Evolutionary conservation across 2,797 vertebrate species (phyloP).

Genomic region (Cyclopterus lumpus): DNA sequence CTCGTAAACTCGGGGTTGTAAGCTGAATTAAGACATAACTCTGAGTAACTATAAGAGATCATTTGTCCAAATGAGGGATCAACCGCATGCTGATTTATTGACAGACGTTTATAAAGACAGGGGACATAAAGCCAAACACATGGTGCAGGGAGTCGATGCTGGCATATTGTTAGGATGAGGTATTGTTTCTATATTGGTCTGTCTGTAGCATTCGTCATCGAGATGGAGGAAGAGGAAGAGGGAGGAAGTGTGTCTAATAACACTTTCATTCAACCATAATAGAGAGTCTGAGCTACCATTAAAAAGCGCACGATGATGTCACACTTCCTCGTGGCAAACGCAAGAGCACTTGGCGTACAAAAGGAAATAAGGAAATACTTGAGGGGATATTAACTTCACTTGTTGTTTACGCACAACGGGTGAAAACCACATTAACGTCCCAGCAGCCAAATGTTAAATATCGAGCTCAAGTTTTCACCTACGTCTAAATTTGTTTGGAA

Average conservation of each 20-base stretch:
- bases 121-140: slow-evolving; percentile 73
- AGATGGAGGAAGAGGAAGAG: slow-evolving; percentile 27
- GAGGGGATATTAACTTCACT: slow-evolving; percentile 58
- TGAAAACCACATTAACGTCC: slow-evolving; percentile 42
- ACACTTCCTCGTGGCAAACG: slow-evolving; percentile 54
- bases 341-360: slow-evolving; percentile 25
- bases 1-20: slow-evolving; percentile 27
- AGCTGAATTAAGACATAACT: slow-evolving; percentile 54
- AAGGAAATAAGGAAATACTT: slow-evolving; percentile 57
- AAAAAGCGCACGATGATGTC: slow-evolving; percentile 57
- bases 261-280: slow-evolving; percentile 38
- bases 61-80: slow-evolving; percentile 75
- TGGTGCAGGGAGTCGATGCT: slow-evolving; percentile 56
- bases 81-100: slow-evolving; percentile 72
- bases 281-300: slow-evolving; percentile 35
- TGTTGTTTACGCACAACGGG: slow-evolving; percentile 57
- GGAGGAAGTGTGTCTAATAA: slow-evolving; percentile 55
- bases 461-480: slow-evolving; percentile 62
- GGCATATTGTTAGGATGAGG: slow-evolving; percentile 62
- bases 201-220: slow-evolving; percentile 65
- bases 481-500: slow-evolving; percentile 65
- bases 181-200: slow-evolving; percentile 66
- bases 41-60: slow-evolving; percentile 60
- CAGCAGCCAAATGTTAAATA: slow-evolving; percentile 47
- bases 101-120: slow-evolving; percentile 62